A percentile compares a stretch with the other conserved stretches of the same genome.
Conservation (phyloP, 2,797 vertebrate genomes). For the Melopsittacus undulatus region DNA sequence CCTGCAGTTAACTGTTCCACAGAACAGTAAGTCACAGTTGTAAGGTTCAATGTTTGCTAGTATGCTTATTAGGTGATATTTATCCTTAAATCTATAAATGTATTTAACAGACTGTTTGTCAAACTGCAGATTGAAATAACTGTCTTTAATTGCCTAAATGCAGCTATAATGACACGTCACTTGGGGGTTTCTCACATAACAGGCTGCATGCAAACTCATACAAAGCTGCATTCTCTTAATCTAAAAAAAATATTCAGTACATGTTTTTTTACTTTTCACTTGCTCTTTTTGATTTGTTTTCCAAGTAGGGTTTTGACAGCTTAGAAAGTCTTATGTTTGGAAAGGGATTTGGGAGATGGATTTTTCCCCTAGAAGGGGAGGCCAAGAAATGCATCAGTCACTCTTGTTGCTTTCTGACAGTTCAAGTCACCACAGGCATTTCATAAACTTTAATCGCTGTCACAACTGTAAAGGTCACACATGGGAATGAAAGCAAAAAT, state of each 20-base stretch:
- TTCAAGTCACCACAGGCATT: constrained; percentile 68
- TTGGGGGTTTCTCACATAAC: background rate
- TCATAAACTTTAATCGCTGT: constrained; percentile 74
- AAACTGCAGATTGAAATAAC: background rate
- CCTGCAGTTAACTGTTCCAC: background rate
- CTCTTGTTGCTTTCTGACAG: constrained; percentile 63
- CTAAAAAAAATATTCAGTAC: background rate
- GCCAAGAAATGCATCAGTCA: constrained; percentile 69
- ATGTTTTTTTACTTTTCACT: background rate
- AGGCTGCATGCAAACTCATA: background rate
- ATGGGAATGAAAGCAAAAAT: constrained; percentile 26
- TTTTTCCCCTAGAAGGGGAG: constrained; percentile 23
- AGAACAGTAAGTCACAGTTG: background rate
- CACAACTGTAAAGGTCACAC: constrained; percentile 66
- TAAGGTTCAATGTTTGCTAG: background rate
- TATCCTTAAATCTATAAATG: background rate
- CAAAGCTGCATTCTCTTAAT: background rate
- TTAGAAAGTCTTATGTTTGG: constrained; percentile 31
- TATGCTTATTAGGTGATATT: background rate
- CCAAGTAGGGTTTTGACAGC: constrained; percentile 11
- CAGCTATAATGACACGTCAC: background rate
- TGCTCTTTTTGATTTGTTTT: constrained; percentile 46
- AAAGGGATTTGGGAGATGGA: constrained; percentile 8
- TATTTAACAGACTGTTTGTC: background rate
- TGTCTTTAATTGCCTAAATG: background rate